These are phyloP conservation scores for Chitala chitala DNA, from an alignment of 2,113 vertebrate species.

Conservation along the genomic window DNA sequence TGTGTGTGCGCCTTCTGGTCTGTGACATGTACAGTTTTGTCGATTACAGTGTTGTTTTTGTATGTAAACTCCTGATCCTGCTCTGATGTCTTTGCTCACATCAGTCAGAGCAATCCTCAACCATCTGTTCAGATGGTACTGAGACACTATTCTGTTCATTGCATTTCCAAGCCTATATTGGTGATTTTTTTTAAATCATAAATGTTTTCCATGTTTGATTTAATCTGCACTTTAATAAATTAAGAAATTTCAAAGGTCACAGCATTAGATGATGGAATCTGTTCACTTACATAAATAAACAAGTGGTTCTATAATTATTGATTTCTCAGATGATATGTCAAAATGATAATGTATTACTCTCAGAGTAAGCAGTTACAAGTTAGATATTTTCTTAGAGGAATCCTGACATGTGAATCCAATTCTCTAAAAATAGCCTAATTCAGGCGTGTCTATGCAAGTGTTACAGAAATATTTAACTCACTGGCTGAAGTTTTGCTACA, in stretches of 20 bases:
- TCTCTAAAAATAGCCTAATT: constrained; percentile 3
- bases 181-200: no score
- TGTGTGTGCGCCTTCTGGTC: no score
- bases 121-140: no score
- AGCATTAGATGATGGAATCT: background rate
- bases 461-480: background rate
- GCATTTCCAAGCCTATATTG: no score
- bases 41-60: no score
- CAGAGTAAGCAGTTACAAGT: background rate
- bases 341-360: background rate
- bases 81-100: no score
- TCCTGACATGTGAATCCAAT: background rate
- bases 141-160: no score
- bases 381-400: background rate
- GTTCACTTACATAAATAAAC: background rate
- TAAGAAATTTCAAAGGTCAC: constrained; percentile 6
- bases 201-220: constrained; percentile 18
- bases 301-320: background rate
- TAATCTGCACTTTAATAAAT: constrained; percentile 8
- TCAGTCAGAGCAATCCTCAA: no score
- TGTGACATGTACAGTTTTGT: no score
- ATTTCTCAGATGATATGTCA: background rate
- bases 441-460: background rate
- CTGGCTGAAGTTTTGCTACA: constrained; percentile 5
- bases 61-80: no score